These are phyloP conservation scores for Apotomis turbidana DNA, from an alignment of 2,888 invertebrate species.

Conservation along the genomic window DNA sequence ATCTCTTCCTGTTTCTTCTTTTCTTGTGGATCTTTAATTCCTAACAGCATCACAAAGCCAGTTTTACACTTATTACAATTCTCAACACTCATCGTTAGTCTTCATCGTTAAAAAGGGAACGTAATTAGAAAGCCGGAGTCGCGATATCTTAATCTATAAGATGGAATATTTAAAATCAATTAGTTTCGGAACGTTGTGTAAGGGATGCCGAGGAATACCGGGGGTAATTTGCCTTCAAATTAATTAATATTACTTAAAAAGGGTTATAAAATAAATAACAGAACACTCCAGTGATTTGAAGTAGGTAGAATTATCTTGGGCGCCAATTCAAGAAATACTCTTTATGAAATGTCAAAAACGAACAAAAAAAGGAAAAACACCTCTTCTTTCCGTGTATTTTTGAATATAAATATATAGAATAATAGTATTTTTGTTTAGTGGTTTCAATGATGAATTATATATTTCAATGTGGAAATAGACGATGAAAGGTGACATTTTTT, in stretches of 20 bases:
- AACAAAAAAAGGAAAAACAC: too few relatives aligned
- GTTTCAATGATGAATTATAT: too few relatives aligned
- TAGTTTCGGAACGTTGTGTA: slow-evolving; percentile 24
- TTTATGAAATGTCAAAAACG: too few relatives aligned
- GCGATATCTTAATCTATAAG: slow-evolving; percentile 5
- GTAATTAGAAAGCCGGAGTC: slow-evolving; percentile 9
- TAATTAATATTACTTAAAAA: slow-evolving; percentile 35
- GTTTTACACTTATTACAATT: too few relatives aligned
- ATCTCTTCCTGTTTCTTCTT: too few relatives aligned
- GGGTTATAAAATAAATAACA: slow-evolving; percentile 16
- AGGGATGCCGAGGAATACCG: slow-evolving; percentile 13
- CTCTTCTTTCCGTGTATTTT: too few relatives aligned
- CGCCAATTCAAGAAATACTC: background rate
- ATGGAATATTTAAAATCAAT: slow-evolving; percentile 33
- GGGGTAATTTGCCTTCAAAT: slow-evolving; percentile 31
- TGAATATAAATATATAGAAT: too few relatives aligned
- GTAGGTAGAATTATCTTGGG: background rate
- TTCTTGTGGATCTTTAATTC: too few relatives aligned
- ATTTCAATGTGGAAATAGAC: too few relatives aligned
- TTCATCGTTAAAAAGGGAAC: background rate
- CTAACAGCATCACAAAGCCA: too few relatives aligned
- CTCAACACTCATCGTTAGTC: background rate
- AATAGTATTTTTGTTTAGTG: too few relatives aligned
- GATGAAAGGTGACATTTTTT: too few relatives aligned
- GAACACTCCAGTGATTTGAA: slow-evolving; percentile 22